Evolutionary conservation across 2,888 invertebrate species (phyloP).

Genomic region (Caenorhabditis imperialis): DNA sequence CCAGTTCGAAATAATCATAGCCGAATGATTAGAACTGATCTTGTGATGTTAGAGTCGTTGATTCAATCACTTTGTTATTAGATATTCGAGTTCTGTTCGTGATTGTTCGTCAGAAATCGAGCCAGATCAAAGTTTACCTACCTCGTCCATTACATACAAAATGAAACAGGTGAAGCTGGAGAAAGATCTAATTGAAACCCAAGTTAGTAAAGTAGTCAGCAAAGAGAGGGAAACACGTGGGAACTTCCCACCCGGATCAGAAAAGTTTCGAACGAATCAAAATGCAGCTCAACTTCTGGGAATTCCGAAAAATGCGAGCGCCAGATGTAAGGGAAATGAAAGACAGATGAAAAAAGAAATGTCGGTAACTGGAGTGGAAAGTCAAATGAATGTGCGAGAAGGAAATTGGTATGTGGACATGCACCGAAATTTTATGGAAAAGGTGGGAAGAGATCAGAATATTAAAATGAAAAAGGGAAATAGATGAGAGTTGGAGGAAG

Average conservation of each 20-base stretch:
- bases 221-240: background rate
- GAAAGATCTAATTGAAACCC: background rate
- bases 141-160: too few relatives aligned
- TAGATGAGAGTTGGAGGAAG: background rate
- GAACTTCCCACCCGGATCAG: background rate
- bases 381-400: slow-evolving; percentile 12
- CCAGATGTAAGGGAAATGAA: background rate
- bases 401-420: background rate
- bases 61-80: too few relatives aligned
- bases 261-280: background rate
- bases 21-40: too few relatives aligned
- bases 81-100: too few relatives aligned
- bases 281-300: background rate
- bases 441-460: slow-evolving; percentile 10
- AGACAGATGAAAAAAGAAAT: slow-evolving; percentile 6
- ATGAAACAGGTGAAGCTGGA: background rate
- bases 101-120: too few relatives aligned
- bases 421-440: slow-evolving; percentile 4
- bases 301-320: background rate
- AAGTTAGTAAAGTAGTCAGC: too few relatives aligned
- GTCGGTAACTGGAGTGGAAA: background rate
- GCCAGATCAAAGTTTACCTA: too few relatives aligned
- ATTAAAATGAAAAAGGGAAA: background rate
- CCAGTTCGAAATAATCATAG: too few relatives aligned
- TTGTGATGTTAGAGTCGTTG: too few relatives aligned